Percentiles rank a stretch among this genome's conserved stretches.
phyloP scores from a whole-genome alignment of 2,797 vertebrate genomes.

The Micropoecilia bifurca region DNA sequence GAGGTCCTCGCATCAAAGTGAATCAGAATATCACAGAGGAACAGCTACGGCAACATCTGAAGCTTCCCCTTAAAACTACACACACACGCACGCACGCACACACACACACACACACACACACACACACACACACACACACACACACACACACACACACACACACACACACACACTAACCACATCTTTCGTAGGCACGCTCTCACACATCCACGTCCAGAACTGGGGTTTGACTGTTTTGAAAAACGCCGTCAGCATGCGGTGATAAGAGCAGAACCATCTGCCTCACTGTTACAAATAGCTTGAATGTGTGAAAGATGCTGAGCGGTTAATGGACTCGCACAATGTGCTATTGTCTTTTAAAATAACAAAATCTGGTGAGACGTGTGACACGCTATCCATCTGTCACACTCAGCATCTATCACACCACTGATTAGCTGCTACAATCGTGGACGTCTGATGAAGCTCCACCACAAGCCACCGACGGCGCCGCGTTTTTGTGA shows the following conservation, averaged over 20 bases:
- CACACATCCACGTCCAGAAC: conserved; percentile 1
- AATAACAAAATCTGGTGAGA: conserved; percentile 52
- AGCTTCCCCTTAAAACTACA: conserved; percentile 47
- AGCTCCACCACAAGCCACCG: conserved; percentile 11
- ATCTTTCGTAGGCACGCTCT: neutral
- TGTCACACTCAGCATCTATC: conserved; percentile 31
- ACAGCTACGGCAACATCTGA: conserved; percentile 63
- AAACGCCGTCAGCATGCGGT: conserved; percentile 41
- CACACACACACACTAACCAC: neutral
- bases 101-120: conserved; percentile 12
- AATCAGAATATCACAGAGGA: conserved; percentile 69
- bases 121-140: conserved; percentile 23
- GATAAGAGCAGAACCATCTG: conserved; percentile 69
- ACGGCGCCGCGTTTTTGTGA: conserved; percentile 26
- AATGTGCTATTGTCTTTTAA: conserved; percentile 56
- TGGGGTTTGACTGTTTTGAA: conserved; percentile 34
- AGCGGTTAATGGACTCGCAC: conserved; percentile 58
- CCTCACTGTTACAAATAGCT: conserved; percentile 53
- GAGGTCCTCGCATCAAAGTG: conserved; percentile 72
- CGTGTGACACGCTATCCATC: conserved; percentile 46
- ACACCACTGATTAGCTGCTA: conserved; percentile 38
- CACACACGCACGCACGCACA: conserved; percentile 10
- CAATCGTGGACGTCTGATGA: conserved; percentile 30
- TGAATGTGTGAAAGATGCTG: conserved; percentile 50
- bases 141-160: conserved; percentile 25